Evolutionary conservation across 1,140 invertebrate species (phyloP).

Genomic region (Drepana arcuata): DNA sequence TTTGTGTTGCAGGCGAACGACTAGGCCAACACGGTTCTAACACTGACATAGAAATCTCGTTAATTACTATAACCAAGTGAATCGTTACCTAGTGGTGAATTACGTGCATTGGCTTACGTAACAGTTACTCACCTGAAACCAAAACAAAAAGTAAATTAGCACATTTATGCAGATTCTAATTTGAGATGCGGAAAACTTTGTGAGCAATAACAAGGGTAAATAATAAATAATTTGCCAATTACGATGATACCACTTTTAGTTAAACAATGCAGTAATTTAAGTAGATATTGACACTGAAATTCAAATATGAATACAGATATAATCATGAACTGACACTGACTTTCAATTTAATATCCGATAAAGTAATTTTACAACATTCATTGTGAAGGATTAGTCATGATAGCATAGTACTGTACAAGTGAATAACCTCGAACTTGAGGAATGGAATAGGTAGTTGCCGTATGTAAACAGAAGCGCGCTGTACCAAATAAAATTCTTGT

Average conservation of each 20-base stretch:
- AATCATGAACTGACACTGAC: neutral
- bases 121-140: slow-evolving; percentile 27
- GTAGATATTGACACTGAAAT: neutral
- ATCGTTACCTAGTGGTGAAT: slow-evolving; percentile 12
- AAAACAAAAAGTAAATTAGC: slow-evolving; percentile 29
- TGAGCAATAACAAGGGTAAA: neutral
- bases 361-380: slow-evolving; percentile 1
- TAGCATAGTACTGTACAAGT: slow-evolving; percentile 12
- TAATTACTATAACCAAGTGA: slow-evolving; percentile 9
- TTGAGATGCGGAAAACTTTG: slow-evolving; percentile 17
- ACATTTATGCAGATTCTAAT: slow-evolving; percentile 19
- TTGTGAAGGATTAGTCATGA: neutral
- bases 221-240: neutral
- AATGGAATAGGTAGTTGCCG: slow-evolving; percentile 24
- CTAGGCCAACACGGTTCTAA: no score
- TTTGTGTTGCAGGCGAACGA: no score
- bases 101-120: slow-evolving; percentile 21
- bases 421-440: slow-evolving; percentile 64
- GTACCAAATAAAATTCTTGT: slow-evolving; percentile 47
- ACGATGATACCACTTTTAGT: neutral
- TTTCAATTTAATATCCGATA: neutral
- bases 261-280: neutral
- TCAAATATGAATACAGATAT: neutral
- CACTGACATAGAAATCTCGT: slow-evolving; percentile 5
- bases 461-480: slow-evolving; percentile 45